These are phyloP conservation scores for Verasper variegatus DNA, from an alignment of 2,113 vertebrate species.

Conservation along the genomic window DNA sequence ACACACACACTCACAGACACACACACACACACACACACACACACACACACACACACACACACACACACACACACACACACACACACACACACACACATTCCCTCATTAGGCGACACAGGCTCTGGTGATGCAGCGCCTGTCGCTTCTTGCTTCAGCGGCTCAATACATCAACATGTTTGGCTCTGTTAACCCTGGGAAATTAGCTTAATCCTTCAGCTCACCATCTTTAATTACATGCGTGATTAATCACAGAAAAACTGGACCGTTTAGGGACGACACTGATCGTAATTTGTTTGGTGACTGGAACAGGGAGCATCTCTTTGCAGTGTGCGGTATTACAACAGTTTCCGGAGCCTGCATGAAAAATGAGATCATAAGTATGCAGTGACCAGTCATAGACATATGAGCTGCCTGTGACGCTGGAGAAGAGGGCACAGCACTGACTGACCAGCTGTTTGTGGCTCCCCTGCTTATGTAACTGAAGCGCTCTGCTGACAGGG, in stretches of 20 bases:
- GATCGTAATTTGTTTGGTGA: conserved; percentile 31
- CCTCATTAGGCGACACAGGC: conserved; percentile 47
- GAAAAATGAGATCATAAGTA: conserved; percentile 4
- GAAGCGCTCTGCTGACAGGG: conserved; percentile 11
- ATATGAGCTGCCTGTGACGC: neutral
- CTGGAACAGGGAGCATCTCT: conserved; percentile 9
- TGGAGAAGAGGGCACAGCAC: neutral
- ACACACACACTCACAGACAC: conserved; percentile 13
- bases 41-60: conserved; percentile 26
- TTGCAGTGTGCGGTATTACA: conserved; percentile 14
- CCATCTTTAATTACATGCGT: conserved; percentile 66
- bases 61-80: conserved; percentile 17
- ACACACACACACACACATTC: conserved; percentile 3
- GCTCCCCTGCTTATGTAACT: neutral
- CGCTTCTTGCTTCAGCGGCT: conserved; percentile 47
- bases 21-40: conserved; percentile 24
- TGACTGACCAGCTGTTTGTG: conserved; percentile 6
- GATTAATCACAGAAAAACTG: conserved; percentile 53
- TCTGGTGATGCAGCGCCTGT: conserved; percentile 36
- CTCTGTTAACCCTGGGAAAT: conserved; percentile 63
- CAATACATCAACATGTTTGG: conserved; percentile 49
- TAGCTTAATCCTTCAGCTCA: conserved; percentile 54
- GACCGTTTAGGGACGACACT: conserved; percentile 46
- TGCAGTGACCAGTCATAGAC: neutral
- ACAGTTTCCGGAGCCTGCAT: neutral